Percentiles rank a stretch among this genome's conserved stretches.
Evolutionary conservation across 2,113 vertebrate genomes (phyloP).

Genomic region (Notiomystis cincta): DNA sequence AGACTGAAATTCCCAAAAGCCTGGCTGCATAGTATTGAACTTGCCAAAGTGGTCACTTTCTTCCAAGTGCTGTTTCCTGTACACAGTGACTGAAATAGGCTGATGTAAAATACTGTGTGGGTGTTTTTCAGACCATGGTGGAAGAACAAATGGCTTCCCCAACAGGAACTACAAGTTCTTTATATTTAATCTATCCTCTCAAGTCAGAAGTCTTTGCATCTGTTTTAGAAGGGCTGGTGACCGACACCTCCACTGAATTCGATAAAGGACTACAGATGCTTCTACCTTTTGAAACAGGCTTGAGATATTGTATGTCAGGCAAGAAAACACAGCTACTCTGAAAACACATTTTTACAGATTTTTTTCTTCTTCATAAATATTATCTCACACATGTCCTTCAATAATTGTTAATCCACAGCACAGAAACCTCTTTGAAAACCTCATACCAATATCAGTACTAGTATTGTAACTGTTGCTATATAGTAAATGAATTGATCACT

Average conservation of each 20-base stretch:
- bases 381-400: not conserved
- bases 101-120: fast-evolving
- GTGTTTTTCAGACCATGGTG: not conserved
- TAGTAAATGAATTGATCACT: not conserved
- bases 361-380: not conserved
- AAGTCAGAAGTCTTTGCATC: not conserved
- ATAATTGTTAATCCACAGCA: not conserved
- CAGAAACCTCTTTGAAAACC: not conserved
- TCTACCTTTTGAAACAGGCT: not conserved
- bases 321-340: not conserved
- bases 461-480: not conserved
- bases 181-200: not conserved
- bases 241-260: not conserved
- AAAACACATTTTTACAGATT: not conserved
- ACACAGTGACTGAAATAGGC: not conserved
- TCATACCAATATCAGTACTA: not conserved
- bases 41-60: not conserved
- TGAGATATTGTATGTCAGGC: not conserved
- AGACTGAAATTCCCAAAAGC: not conserved
- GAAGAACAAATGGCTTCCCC: not conserved
- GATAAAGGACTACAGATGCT: not conserved
- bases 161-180: not conserved
- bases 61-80: not conserved
- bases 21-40: not conserved
- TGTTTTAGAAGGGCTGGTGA: not conserved